Base-by-base conservation (phyloP, 2,797 vertebrate genomes). In the Pipistrellus pipistrellus region DNA sequence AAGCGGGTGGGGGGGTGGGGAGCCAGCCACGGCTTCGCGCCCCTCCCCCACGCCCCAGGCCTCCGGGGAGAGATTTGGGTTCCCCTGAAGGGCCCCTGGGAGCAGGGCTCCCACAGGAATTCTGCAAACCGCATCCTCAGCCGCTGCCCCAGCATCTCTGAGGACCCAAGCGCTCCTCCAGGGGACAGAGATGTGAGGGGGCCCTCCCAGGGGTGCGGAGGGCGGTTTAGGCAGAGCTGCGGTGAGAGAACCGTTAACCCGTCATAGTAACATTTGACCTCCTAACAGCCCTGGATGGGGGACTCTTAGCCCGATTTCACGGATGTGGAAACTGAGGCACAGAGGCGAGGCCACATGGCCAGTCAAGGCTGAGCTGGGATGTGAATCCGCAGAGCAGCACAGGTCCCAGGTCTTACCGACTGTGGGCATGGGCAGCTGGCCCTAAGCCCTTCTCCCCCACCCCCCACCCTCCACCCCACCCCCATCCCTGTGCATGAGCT, bases 31-130 rank as follows among this genome's bases (percentile, higher is more conserved):
- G 97, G 95, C 91, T 96, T 92, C 76, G 23, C 23, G 8, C 55
- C 73, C 93, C 30, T 1, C 15, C 96, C 93, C 96, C 87, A 78
- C 90, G 2, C 15, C 76, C n/a, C 27, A 66, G 72, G 90, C 95
- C 90, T 95, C 96, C 95, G 68, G 88, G 97, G 94, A 97, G 96
- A 96, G 94, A 97, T 68, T 57, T 89, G 94, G 96, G 91, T 85
- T 95, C 97, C 86, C 93, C 13, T 30, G 84, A 35, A 72, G 11
- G 59, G 69, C 91, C n/a, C 86, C 2, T 23, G 93, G 93, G 88
- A 97, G 51, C 38, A 48, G 57, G n/a, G 5, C 82, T 85, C 55
- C 90, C 85, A 3, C 17, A 55, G 88, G 90, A 94, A 89, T 88
- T 90, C 96, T 95, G 55, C 90, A 94, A 30, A n/a, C 87, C 78